Conservation (phyloP, 2,797 vertebrate species). For the Neoniphon sammara region DNA sequence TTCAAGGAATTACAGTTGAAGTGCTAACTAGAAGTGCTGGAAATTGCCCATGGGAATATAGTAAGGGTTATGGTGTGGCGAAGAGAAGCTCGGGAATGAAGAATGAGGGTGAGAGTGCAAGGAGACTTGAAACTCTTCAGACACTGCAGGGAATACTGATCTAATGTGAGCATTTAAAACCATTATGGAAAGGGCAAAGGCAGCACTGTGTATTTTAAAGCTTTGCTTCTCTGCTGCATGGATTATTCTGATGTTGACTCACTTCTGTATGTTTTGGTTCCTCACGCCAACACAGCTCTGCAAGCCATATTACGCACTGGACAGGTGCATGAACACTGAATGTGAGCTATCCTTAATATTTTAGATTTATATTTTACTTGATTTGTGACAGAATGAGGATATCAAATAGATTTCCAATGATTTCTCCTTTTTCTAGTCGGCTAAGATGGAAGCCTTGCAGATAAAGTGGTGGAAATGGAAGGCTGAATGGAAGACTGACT, state of each 20-base stretch:
- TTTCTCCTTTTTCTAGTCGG: slow-evolving; percentile 43
- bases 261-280: background rate
- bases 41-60: slow-evolving; percentile 23
- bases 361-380: background rate
- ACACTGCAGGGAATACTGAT: slow-evolving; percentile 56
- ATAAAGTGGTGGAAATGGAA: slow-evolving; percentile 62
- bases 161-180: slow-evolving; percentile 51
- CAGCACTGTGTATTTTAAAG: slow-evolving; percentile 25
- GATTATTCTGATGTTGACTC: slow-evolving; percentile 5
- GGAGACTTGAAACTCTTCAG: slow-evolving; percentile 42
- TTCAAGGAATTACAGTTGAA: slow-evolving; percentile 30
- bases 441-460: slow-evolving; percentile 52
- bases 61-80: slow-evolving; percentile 32
- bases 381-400: slow-evolving; percentile 24
- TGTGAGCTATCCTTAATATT: background rate
- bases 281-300: background rate
- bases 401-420: slow-evolving; percentile 59
- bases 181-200: slow-evolving; percentile 35
- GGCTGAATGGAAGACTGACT: slow-evolving; percentile 70
- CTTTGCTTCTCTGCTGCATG: slow-evolving; percentile 15
- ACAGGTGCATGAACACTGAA: background rate
- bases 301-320: background rate
- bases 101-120: slow-evolving; percentile 52
- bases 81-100: slow-evolving; percentile 38
- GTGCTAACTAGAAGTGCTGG: slow-evolving; percentile 13